Percentiles rank a stretch among this genome's conserved stretches.
phyloP scores from a whole-genome alignment of 2,797 vertebrate species.

The Tolypeutes matacus region DNA sequence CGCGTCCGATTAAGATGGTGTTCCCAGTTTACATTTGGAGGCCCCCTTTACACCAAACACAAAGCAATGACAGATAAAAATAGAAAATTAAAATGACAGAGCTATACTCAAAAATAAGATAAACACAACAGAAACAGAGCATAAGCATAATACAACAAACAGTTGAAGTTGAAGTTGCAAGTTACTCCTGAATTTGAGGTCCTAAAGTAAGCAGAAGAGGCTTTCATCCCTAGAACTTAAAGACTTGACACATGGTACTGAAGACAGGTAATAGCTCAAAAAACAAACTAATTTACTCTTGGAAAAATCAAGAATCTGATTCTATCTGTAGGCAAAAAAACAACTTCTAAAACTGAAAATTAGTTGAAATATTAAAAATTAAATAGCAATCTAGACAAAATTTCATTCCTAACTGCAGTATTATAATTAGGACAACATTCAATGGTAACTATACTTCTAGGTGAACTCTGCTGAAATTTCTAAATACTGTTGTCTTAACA shows the following conservation, averaged over 20 bases:
- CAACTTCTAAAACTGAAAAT: constrained; percentile 53
- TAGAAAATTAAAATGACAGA: constrained; percentile 7
- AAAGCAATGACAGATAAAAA: constrained; percentile 30
- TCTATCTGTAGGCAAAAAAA: constrained; percentile 43
- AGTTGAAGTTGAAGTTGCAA: neutral
- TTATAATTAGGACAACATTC: constrained; percentile 42
- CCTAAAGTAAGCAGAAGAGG: constrained; percentile 14
- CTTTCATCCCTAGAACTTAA: neutral
- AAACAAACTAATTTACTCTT: neutral
- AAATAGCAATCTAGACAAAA: constrained; percentile 13
- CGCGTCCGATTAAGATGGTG: neutral
- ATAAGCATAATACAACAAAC: neutral
- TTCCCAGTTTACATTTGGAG: neutral
- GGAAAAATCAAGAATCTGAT: neutral
- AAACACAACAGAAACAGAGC: constrained; percentile 37
- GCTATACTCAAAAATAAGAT: constrained; percentile 29
- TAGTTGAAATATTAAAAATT: constrained; percentile 51
- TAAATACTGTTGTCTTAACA: constrained; percentile 15
- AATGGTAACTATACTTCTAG: neutral
- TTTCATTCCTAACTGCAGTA: constrained; percentile 39
- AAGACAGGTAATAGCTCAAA: neutral
- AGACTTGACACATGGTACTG: neutral
- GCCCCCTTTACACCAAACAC: constrained; percentile 43
- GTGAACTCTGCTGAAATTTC: neutral
- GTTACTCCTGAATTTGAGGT: constrained; percentile 20